Base-by-base conservation (phyloP, 2,797 vertebrate genomes). In the Glossophaga mutica region DNA sequence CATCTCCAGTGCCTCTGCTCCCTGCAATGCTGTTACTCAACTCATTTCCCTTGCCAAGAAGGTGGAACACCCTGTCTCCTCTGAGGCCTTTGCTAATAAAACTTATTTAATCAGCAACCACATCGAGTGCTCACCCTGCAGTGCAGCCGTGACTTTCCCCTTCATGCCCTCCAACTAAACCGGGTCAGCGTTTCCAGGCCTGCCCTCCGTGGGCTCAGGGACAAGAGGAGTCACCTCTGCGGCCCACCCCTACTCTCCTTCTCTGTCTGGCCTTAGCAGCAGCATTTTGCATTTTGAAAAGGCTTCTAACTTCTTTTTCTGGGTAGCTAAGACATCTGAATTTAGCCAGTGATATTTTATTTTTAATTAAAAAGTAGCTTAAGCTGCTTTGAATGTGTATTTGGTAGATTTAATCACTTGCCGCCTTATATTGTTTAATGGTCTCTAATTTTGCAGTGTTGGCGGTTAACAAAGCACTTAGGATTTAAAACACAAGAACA, bases 311-410 rank as follows among this genome's bases (percentile, higher is more conserved):
- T 98, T 98, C 97, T 98, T 98, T 97, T 98, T 98, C 98, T 97
- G 96, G 96, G 95, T 98, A 96, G 91, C 97, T 93, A 98, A 98
- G 97, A 97, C 97, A 97, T 98, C 97, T 98, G 98, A 98, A 97
- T 97, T 98, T 98, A 98, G 97, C 97, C 97, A 98, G 95, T 98
- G 98, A 98, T 98, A 98, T 98, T 98, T 98, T 96, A 98, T 98
- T 98, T 98, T 98, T 98, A 98, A 98, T 98, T 98, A 98, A 98
- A 98, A 98, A 98, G 98, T 98, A 98, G 97, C 98, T 98, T 98
- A 98, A 98, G 98, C 98, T 97, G 97, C 97, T 98, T 98, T 98
- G 96, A 97, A 98, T 98, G 95, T 98, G 97, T 97, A 93, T 98
- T 98, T 98, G 94, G 98, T 98, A 98, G 98, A 98, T 98, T 98